Percentiles rank a stretch among this genome's conserved stretches.
Evolutionary conservation across 2,888 invertebrate species (phyloP).

Genomic region (Psylliodes chrysocephalus): DNA sequence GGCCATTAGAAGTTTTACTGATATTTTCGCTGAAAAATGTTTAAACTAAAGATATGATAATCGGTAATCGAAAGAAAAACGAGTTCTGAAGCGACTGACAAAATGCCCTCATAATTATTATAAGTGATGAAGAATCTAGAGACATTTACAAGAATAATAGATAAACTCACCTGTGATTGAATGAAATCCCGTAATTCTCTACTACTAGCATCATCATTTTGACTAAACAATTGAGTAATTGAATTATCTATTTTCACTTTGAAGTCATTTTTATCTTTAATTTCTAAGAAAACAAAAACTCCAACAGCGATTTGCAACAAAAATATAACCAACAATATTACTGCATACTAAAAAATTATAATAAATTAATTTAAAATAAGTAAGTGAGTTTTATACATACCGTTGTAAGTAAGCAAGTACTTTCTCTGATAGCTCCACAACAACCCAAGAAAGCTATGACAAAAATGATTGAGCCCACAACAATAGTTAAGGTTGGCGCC

Average conservation of each 20-base stretch:
- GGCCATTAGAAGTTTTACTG: too few species aligned
- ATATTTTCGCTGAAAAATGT: too few species aligned
- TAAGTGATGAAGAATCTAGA: too few species aligned
- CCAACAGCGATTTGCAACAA: conserved; percentile 47
- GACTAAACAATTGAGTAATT: conserved; percentile 63
- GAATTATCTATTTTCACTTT: conserved; percentile 49
- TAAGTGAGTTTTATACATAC: too few species aligned
- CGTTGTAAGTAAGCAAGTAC: conserved; percentile 56
- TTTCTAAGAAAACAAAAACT: conserved; percentile 73
- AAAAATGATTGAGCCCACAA: conserved; percentile 72
- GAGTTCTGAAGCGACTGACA: too few species aligned
- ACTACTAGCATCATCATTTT: conserved; percentile 57
- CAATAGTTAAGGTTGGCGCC: conserved; percentile 72
- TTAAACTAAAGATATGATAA: too few species aligned
- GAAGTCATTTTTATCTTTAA: conserved; percentile 66
- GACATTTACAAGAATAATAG: too few species aligned
- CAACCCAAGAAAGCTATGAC: conserved; percentile 61
- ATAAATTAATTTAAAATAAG: background rate
- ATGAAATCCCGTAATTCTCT: conserved; percentile 70
- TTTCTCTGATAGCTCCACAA: conserved; percentile 59
- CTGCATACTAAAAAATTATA: conserved; percentile 45
- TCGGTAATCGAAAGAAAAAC: too few species aligned
- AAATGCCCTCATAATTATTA: too few species aligned
- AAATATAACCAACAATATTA: conserved; percentile 45
- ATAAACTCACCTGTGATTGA: conserved; percentile 68